Conservation (phyloP, 2,113 vertebrate genomes). For the Tupaia chinensis region DNA sequence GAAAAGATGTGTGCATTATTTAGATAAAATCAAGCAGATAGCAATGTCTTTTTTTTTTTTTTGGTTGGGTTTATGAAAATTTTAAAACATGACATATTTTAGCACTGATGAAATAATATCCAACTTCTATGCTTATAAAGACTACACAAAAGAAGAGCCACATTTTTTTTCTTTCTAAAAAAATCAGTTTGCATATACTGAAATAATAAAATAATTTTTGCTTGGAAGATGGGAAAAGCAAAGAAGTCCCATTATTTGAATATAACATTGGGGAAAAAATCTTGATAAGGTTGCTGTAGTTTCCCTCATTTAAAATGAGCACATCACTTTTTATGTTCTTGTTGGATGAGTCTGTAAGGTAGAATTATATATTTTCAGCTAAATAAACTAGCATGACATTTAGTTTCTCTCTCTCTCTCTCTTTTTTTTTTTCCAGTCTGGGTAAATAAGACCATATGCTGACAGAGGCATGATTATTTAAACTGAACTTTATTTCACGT, state of each 20-base stretch:
- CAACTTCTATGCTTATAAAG: neutral
- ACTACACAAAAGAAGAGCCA: neutral
- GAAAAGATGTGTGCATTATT: slow-evolving; percentile 39
- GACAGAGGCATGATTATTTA: neutral
- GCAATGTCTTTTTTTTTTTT: neutral
- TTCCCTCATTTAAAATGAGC: neutral
- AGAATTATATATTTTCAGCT: neutral
- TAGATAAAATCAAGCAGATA: slow-evolving; percentile 31
- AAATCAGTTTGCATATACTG: neutral
- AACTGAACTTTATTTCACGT: neutral
- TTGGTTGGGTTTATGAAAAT: neutral
- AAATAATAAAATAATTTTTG: neutral
- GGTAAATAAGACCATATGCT: neutral
- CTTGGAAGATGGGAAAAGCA: neutral
- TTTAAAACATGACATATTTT: neutral
- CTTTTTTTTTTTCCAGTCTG: too few relatives aligned
- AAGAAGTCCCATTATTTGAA: neutral
- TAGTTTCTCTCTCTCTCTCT: neutral
- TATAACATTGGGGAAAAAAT: neutral
- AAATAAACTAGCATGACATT: neutral
- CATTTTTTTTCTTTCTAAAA: neutral
- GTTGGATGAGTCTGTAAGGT: neutral
- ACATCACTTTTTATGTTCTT: neutral
- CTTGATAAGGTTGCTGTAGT: neutral
- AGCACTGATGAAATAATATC: neutral